phyloP scores from a whole-genome alignment of 2,888 invertebrate genomes.

The Trachelus iudaicus region DNA sequence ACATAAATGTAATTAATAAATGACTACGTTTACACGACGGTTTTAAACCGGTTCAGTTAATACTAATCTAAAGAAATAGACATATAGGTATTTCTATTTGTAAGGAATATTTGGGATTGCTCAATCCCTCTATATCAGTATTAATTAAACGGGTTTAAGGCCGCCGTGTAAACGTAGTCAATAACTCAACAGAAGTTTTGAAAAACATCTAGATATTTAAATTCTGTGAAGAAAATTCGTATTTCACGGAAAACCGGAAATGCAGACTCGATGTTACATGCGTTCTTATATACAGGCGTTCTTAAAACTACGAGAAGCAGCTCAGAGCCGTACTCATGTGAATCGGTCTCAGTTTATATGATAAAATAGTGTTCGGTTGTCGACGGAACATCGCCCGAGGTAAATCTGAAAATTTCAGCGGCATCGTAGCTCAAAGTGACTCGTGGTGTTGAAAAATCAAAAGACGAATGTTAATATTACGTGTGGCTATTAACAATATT shows the following conservation, averaged over 20 bases:
- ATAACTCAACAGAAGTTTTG: background rate
- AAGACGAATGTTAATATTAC: constrained; percentile 2
- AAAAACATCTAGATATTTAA: background rate
- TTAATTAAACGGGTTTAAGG: no score
- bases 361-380: constrained; percentile 35
- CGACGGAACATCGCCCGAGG: constrained; percentile 40
- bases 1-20: no score
- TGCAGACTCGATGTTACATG: background rate
- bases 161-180: no score
- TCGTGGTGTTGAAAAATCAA: constrained; percentile 7
- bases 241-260: background rate
- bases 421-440: constrained; percentile 39
- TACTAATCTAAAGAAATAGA: no score
- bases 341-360: constrained; percentile 34
- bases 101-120: no score
- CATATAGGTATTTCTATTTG: no score
- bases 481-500: constrained; percentile 6
- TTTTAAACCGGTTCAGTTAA: no score
- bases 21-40: no score
- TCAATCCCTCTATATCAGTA: no score
- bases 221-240: background rate
- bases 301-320: constrained; percentile 23
- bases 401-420: constrained; percentile 54
- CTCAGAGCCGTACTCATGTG: constrained; percentile 20
- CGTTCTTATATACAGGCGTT: constrained; percentile 18